Conservation (phyloP, 2,113 vertebrate genomes). For the Pavo muticus region DNA sequence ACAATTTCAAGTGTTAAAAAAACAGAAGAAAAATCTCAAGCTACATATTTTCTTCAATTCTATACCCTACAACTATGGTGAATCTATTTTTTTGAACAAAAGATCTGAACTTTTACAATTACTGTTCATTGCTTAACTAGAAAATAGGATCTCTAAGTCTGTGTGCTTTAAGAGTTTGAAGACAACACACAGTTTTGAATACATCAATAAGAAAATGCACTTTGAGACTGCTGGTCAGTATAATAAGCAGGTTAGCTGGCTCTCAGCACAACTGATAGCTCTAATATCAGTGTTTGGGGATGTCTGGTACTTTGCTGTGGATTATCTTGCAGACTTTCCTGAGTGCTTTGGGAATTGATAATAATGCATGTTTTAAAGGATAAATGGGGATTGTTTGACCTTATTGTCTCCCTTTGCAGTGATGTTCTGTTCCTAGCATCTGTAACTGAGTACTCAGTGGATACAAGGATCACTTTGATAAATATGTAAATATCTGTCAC, state of each 20-base stretch:
- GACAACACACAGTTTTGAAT: not conserved
- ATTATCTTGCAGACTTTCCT: not conserved
- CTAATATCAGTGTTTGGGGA: not conserved
- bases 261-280: not conserved
- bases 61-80: not conserved
- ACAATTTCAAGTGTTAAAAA: not conserved
- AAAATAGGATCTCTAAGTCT: not conserved
- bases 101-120: not conserved
- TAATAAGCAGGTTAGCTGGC: not conserved
- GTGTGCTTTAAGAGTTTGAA: not conserved
- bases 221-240: not conserved
- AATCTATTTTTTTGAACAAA: not conserved
- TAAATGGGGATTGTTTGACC: not conserved
- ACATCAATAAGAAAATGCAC: not conserved
- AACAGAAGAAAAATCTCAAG: not conserved
- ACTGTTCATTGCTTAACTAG: not conserved
- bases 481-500: not conserved
- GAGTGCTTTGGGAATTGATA: not conserved
- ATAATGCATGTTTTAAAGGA: not conserved
- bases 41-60: not conserved
- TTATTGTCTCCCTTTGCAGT: not conserved
- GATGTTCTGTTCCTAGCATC: not conserved
- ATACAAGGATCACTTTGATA: not conserved
- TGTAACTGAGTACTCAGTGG: not conserved
- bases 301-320: not conserved